Base-by-base conservation (phyloP, 2,888 invertebrate species). In the Aspidiotus destructor region DNA sequence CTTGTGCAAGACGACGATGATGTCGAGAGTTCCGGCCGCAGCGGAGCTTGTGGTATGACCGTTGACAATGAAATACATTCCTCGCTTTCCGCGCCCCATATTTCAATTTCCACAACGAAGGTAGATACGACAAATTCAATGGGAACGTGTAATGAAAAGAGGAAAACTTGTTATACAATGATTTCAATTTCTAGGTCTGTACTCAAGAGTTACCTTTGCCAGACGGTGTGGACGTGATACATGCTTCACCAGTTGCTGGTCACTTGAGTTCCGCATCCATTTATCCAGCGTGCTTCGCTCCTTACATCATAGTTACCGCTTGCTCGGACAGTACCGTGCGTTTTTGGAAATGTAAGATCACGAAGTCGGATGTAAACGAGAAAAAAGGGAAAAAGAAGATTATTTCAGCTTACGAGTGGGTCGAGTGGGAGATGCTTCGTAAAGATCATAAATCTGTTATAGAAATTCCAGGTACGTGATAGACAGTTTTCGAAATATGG, bases 201-300 rank as follows among this genome's bases (percentile, higher is more conserved):
- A 90, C 91, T 61, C 93, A 95, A 77, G 86, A 88, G 63, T 80
- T 97, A 63, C 88, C 91, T 0, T 77, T 97, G 54, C 93, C 95
- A 0, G 87, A 89, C 70, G 92, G 90, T 6, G 94, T 96, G 9
- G 92, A 93, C 76, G 89, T 97, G 7, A 87, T 93, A 68, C 92
- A 93, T 78, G 96, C 95, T 0, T 86, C 92, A 0, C 93, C 96
- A 0, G 92, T 97, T 0, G 98, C 97, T 0, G 98, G 98, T 0
- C 98, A 98, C 78, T 81, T 98, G 57, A 94, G 96, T 76, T 97
- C 97, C 0, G 94, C 98, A 0, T 95, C 95, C 40, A 94, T 99
- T 74, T 98, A 98, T 79, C 97, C 98, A 7, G 97, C 97, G n/a
- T 99, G 98, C 78, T 86, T 95, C 75, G 95, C 98, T 0, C 98